A percentile compares a stretch with the other conserved stretches of the same genome.
Evolutionary conservation across 2,113 vertebrate species (phyloP).

Genomic region (Lophotis ruficrista): DNA sequence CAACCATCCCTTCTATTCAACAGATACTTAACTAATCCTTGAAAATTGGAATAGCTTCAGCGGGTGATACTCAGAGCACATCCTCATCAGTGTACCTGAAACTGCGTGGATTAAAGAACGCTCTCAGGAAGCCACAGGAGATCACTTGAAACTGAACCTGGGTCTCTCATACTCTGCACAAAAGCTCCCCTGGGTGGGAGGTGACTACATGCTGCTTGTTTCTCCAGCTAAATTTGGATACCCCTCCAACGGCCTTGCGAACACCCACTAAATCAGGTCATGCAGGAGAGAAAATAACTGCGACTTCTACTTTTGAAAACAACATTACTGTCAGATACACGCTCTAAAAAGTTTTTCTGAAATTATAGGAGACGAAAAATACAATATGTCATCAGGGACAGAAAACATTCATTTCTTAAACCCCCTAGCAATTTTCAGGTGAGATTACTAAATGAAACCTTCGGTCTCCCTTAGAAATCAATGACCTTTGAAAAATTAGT

Average conservation of each 20-base stretch:
- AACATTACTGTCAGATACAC: not conserved
- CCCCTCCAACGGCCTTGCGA: not conserved
- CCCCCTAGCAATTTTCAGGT: not conserved
- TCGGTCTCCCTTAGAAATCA: not conserved
- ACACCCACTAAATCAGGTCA: not conserved
- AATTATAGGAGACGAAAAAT: not conserved
- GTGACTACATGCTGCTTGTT: not conserved
- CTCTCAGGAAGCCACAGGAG: fast-evolving
- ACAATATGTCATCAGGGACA: not conserved
- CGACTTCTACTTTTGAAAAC: not conserved
- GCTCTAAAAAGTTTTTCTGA: not conserved
- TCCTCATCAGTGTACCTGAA: not conserved
- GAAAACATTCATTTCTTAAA: not conserved
- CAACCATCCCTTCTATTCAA: not conserved
- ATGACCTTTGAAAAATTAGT: not conserved
- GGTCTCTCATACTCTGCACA: not conserved
- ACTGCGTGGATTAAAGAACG: not conserved
- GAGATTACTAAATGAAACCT: not conserved
- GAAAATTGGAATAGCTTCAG: fast-evolving
- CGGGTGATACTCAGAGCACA: fast-evolving
- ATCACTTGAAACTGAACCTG: not conserved
- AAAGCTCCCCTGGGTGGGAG: not conserved
- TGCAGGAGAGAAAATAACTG: not conserved
- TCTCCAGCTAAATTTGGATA: not conserved
- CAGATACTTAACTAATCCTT: not conserved